Percentiles rank a stretch among this genome's conserved stretches.
Evolutionary conservation across 2,797 vertebrate genomes (phyloP).

Genomic region (Phoxinus dragarum): DNA sequence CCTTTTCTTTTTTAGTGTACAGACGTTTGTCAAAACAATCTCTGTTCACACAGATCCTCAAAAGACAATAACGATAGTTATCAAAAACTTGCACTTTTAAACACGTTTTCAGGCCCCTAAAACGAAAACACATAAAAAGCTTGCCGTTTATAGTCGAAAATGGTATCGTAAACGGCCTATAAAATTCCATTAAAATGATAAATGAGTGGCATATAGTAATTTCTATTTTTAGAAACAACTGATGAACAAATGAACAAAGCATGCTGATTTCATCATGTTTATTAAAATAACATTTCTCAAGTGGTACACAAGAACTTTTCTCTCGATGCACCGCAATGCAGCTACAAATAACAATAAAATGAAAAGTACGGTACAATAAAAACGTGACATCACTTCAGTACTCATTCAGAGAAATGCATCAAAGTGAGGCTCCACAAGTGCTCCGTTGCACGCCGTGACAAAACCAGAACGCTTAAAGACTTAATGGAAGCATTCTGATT

Average conservation of each 20-base stretch:
- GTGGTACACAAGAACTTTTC: slow-evolving; percentile 26
- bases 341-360: slow-evolving; percentile 32
- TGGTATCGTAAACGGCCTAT: too few species aligned
- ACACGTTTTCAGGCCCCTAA: too few species aligned
- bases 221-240: not conserved
- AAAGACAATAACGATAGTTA: too few species aligned
- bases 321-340: not conserved
- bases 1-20: too few species aligned
- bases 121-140: too few species aligned
- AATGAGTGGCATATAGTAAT: not conserved
- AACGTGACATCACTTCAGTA: slow-evolving; percentile 54
- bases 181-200: not conserved
- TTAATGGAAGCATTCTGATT: not conserved
- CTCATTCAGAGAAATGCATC: slow-evolving; percentile 49
- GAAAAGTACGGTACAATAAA: slow-evolving; percentile 38
- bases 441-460: not conserved
- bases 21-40: too few species aligned
- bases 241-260: not conserved
- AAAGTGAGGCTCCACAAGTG: slow-evolving; percentile 41
- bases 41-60: too few species aligned
- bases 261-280: slow-evolving; percentile 38
- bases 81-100: too few species aligned
- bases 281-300: slow-evolving; percentile 57
- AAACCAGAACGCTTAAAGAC: not conserved
- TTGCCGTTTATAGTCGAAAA: too few species aligned